Evolutionary conservation across 2,113 vertebrate genomes (phyloP).

Genomic region (Aegithalos caudatus): DNA sequence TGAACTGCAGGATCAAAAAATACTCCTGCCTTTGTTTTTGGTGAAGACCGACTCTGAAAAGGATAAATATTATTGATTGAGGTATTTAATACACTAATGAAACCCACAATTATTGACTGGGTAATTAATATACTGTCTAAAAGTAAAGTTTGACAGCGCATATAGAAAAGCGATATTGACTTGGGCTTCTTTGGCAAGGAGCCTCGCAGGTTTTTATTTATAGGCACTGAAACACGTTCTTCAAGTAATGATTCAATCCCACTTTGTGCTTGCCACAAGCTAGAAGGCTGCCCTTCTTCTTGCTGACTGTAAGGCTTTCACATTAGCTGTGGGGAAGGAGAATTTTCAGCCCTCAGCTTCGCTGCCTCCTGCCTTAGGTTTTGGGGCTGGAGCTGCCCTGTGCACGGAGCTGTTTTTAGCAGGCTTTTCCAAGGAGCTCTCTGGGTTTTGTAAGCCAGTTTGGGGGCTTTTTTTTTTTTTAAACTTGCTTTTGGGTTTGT

Average conservation of each 20-base stretch:
- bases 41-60: constrained; percentile 65
- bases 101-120: constrained; percentile 76
- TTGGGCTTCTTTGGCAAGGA: constrained; percentile 50
- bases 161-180: constrained; percentile 71
- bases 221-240: constrained; percentile 66
- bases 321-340: neutral
- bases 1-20: constrained; percentile 69
- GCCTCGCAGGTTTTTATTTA: constrained; percentile 69
- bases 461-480: neutral
- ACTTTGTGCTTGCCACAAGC: constrained; percentile 57
- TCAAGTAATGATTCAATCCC: constrained; percentile 62
- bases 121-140: constrained; percentile 82
- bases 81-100: constrained; percentile 83
- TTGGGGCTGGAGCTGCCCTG: neutral
- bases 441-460: neutral
- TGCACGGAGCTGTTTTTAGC: neutral
- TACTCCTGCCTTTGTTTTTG: neutral
- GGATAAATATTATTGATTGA: constrained; percentile 79
- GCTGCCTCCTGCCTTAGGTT: neutral
- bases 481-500: neutral
- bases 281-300: constrained; percentile 55
- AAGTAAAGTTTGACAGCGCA: constrained; percentile 76
- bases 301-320: constrained; percentile 54
- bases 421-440: neutral
- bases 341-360: neutral